Evolutionary conservation across 1,140 invertebrate species (phyloP), one percentile per base, ranked within the genome.

Genomic region (Listronotus oregonensis): DNA sequence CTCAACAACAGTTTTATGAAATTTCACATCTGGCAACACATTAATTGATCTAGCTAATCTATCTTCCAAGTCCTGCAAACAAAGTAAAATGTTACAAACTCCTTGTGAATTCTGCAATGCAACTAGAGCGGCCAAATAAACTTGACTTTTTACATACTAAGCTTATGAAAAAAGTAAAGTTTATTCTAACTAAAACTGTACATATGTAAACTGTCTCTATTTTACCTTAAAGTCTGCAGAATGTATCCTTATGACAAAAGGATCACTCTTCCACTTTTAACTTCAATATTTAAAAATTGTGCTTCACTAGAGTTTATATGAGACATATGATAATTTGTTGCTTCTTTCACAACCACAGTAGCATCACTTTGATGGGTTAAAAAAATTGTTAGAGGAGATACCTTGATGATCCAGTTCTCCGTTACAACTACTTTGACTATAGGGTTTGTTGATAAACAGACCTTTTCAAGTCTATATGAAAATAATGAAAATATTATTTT

Each of bases 361-460:
- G 91, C 87, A 77, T 95, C 90, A 73, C 81, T 86, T 77, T 95
- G 92, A 76, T 92, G 89, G 0, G 89, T 87, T 44, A 94, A 75
- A 70, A 89, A 81, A 0, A 95, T 74, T 71, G 79, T 86, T 75
- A 95, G 93, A 47, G 90, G 87, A 0, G 87, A 83, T 1, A 93
- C 85, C 81, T 94, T 93, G 21, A 96, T 86, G n/a, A 96, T 86
- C 93, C 93, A 96, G 69, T 89, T 93, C 72, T 93, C 88, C 0
- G 92, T 95, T 6, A 89, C 90, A 67, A 94, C 84, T 34, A 94
- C 81, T 72, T 86, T 86, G 51, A 83, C 85, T 21, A 91, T 82
- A 4, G 86, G 84, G 76, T 85, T 90, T 49, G 86, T 83, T 51
- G 87, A 83, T 62, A 92, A 86, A 17, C 83, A 85, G 62, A 93